These are phyloP conservation scores for Calcarius lapponicus DNA, from an alignment of 2,797 vertebrate genomes.

Conservation along the genomic window DNA sequence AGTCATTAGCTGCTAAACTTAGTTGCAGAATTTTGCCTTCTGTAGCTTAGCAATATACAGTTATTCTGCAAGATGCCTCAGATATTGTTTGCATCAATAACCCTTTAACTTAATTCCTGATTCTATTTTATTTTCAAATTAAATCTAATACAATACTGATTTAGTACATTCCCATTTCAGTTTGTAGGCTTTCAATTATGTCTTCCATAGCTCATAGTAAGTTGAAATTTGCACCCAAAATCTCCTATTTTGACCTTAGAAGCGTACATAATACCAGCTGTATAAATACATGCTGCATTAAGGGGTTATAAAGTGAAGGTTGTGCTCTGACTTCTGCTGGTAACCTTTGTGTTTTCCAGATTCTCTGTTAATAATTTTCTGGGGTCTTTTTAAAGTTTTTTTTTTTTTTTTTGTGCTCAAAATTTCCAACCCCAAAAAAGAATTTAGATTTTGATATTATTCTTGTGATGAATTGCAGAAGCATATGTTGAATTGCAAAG, in stretches of 20 bases:
- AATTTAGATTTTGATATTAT: not conserved
- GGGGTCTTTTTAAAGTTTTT: not conserved
- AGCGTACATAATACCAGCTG: not conserved
- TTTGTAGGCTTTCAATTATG: constrained; percentile 55
- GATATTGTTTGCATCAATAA: constrained; percentile 59
- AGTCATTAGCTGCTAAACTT: constrained; percentile 26
- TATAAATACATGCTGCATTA: not conserved
- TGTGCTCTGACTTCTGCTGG: not conserved
- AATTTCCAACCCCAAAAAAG: not conserved
- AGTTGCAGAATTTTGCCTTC: constrained; percentile 45
- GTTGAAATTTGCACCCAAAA: not conserved
- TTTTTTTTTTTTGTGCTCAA: not conserved
- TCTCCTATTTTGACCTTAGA: not conserved
- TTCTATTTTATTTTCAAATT: constrained; percentile 66
- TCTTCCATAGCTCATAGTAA: constrained; percentile 40
- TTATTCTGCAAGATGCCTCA: constrained; percentile 52
- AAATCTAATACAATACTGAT: constrained; percentile 65
- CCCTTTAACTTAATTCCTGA: constrained; percentile 60
- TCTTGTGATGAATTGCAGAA: not conserved
- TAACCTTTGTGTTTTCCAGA: not conserved
- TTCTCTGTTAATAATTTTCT: not conserved
- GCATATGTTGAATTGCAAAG: not conserved
- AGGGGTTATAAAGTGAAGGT: not conserved
- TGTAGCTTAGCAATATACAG: constrained; percentile 26
- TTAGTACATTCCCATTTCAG: constrained; percentile 57